Conservation (phyloP, 2,113 vertebrate genomes). For the Malurus cyaneus region DNA sequence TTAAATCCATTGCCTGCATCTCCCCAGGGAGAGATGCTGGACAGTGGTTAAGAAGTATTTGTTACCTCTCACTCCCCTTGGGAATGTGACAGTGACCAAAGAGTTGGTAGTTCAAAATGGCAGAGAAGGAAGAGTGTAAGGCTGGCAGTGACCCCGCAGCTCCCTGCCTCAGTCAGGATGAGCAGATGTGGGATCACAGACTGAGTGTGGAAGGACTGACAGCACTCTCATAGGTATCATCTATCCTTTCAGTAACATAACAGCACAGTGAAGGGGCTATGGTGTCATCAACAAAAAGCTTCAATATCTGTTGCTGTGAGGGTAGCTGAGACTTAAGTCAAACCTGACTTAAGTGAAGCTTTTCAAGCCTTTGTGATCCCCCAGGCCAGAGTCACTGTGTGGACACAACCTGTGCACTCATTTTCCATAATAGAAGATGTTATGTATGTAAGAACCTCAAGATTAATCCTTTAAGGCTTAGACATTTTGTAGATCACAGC, state of each 20-base stretch:
- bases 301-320: background rate
- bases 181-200: background rate
- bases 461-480: background rate
- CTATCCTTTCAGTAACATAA: background rate
- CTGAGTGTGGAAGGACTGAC: background rate
- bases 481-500: background rate
- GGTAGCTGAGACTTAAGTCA: background rate
- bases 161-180: background rate
- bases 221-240: rapidly evolving
- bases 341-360: background rate
- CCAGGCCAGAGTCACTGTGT: rapidly evolving
- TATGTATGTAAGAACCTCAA: rapidly evolving
- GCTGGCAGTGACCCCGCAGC: background rate
- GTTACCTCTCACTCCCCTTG: background rate
- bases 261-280: background rate
- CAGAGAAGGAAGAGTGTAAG: rapidly evolving
- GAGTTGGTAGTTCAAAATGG: background rate
- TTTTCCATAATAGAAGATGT: background rate
- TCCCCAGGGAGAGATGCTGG: rapidly evolving
- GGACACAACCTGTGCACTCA: background rate
- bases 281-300: background rate
- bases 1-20: background rate
- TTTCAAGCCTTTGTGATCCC: background rate
- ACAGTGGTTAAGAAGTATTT: rapidly evolving
- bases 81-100: background rate